A percentile compares a stretch with the other conserved stretches of the same genome.
phyloP scores from a whole-genome alignment of 2,113 vertebrate species.

The Synodontis membranacea region DNA sequence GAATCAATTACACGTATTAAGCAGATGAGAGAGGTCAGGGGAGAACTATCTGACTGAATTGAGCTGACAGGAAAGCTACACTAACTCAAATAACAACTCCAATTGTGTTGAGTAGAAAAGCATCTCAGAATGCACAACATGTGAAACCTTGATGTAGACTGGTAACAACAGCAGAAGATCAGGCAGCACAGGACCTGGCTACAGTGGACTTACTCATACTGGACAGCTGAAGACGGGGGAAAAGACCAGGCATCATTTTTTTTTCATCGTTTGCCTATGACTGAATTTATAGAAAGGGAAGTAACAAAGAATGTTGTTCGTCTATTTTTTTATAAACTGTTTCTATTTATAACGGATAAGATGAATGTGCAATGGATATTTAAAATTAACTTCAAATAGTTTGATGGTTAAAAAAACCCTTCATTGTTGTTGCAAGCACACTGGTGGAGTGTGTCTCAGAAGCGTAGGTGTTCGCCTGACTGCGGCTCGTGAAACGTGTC shows the following conservation, averaged over 20 bases:
- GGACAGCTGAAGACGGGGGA: background rate
- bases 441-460: conserved; percentile 26
- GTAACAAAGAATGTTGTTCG: no score
- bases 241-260: background rate
- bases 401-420: conserved; percentile 40
- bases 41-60: background rate
- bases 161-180: background rate
- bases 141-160: background rate
- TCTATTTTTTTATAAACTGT: background rate
- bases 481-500: conserved; percentile 46
- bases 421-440: conserved; percentile 36
- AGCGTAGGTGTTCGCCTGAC: conserved; percentile 49
- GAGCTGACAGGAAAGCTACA: background rate
- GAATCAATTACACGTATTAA: background rate
- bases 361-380: background rate
- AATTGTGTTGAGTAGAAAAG: background rate
- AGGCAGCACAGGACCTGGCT: background rate
- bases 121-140: background rate
- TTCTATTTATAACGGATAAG: background rate
- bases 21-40: background rate
- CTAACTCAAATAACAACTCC: background rate
- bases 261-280: background rate
- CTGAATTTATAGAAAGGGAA: background rate
- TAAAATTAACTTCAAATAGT: background rate
- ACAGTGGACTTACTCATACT: background rate